Evolutionary conservation across 37 sponge, comb jelly and placozoan genomes (phyloP), one percentile per base, ranked within the genome.

Genomic region (Corticium candelabrum): DNA sequence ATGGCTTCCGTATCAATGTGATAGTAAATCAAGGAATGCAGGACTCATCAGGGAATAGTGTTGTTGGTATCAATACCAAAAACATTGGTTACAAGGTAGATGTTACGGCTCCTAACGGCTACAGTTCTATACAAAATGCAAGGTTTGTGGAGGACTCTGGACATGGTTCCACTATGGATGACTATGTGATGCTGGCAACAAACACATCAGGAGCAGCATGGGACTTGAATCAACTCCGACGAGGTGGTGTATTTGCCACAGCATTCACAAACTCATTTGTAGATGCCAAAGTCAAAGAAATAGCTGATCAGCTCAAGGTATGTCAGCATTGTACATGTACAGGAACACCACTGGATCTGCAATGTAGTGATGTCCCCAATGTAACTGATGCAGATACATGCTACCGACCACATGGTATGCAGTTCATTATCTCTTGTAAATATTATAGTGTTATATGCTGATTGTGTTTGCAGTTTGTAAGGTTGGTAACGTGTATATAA

Each of bases 251-350:
- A 50, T 27, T 50, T 50, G 62, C 62, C 0, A 67, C 69, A 30
- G 82, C 90, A 11, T 93, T 93, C 78, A 89, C 88, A 7, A 80
- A 72, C 50, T 83, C 88, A 0, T 89, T 93, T 82, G 80, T 93
- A 0, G 39, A 77, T n/a, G 88, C 71, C 34, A 85, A 85, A 41
- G 84, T 80, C 33, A 7, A 74, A 0, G 94, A 90, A 69, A 87
- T 86, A 3, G 39, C 77, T 15, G n/a, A 72, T 0, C 78, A 84
- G 40, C 38, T 87, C 41, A 67, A 68, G 5, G 21, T 37, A 32
- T 92, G 93, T 41, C 21, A 83, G 41, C 37, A 70, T 11, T 92
- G 93, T 62, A 56, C 67, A 1, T 92, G 93, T 72, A 37, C 41
- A 1, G 69, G 21, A 11, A n/a, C n/a, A n/a, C n/a, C n/a, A n/a